Base-by-base conservation (phyloP, 2,113 vertebrate species). In the Tyto alba region DNA sequence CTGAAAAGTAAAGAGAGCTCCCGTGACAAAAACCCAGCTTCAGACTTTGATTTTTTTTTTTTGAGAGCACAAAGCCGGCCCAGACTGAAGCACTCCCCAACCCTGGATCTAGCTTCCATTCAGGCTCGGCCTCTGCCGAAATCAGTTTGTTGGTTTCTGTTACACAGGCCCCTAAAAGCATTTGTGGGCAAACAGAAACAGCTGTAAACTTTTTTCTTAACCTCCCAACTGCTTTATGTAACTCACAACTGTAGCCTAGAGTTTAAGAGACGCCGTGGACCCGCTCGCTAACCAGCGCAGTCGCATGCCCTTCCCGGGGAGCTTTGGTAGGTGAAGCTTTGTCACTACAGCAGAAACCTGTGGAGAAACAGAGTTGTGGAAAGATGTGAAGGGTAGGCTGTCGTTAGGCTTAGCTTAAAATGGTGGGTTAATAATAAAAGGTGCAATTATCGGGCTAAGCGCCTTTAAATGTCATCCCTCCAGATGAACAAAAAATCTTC, bases 291-390 rank as follows among this genome's bases (percentile, higher is more conserved):
- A 7, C 4, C 43, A 8, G 3, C 2, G 36, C 18, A 7, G 17
- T 7, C 10, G 4, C 0, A 0, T 20, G 60, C 17, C 21, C 63
- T 15, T 16, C 21, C 56, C 25, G 55, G 36, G 0, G 8, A 9
- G 52, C 43, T 64, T 23, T 6, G 14, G 53, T 8, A 32, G 63
- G 36, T 18, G 43, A 32, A n/a, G 41, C 60, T 34, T 16, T 60
- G 60, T 2, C 25, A 47, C 29, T 16, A 1, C 7, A 30, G 7
- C 74, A 57, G 41, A 22, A 76, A 43, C 30, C 40, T 48, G 36
- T 1, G 52, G 32, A 32, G 47, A 17, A 43, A 19, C 8, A 14
- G 1, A 15, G 2, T 4, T 64, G 50, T 8, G 45, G 12, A 2
- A 10, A 86, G 43, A 16, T 21, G 36, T 4, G 48, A 2, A 36